These are phyloP conservation scores for Rousettus madagascariensis DNA, from an alignment of 2,797 vertebrate species.

Conservation along the genomic window DNA sequence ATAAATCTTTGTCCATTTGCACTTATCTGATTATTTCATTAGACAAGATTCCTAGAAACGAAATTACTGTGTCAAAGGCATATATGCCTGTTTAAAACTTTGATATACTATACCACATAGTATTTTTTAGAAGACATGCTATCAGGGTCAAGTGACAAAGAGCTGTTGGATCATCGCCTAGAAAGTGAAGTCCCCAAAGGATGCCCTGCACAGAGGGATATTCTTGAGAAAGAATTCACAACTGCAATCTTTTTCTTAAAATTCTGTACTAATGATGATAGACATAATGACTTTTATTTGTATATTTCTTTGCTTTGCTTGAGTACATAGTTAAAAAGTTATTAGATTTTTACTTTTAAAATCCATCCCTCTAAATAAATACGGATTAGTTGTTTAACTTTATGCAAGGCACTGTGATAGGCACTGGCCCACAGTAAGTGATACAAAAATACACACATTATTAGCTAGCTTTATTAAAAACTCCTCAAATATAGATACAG, in stretches of 20 bases:
- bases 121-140: neutral
- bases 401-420: neutral
- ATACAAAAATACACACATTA: neutral
- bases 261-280: neutral
- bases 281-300: neutral
- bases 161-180: neutral
- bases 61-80: neutral
- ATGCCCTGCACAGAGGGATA: neutral
- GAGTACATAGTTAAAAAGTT: neutral
- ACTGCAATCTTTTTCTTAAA: neutral
- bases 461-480: neutral
- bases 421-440: neutral
- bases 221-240: neutral
- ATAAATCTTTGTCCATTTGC: neutral
- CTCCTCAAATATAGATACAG: neutral
- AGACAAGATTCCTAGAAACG: neutral
- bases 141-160: neutral
- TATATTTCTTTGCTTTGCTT: constrained; percentile 17
- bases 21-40: neutral
- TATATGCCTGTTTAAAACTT: neutral
- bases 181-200: neutral
- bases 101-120: neutral
- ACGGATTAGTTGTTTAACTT: neutral
- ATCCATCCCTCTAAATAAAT: neutral
- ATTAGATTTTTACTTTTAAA: neutral